Evolutionary conservation across 1,140 invertebrate genomes (phyloP).

Genomic region (Apocrypta bakeri): DNA sequence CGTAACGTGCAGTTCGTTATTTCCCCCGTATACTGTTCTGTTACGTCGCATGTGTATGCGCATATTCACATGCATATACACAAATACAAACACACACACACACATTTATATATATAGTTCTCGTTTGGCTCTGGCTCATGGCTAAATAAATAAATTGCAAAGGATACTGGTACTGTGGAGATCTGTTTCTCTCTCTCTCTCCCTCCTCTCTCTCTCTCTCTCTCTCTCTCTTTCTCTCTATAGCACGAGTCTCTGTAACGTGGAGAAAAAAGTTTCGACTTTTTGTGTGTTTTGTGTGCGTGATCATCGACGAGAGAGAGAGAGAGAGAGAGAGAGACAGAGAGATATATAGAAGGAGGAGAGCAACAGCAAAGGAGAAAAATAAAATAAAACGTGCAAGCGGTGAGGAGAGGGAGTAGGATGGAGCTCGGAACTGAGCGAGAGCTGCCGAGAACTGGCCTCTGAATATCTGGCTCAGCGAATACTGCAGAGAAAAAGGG

Average conservation of each 20-base stretch:
- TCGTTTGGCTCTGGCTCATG: background rate
- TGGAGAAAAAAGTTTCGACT: background rate
- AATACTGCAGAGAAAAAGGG: background rate
- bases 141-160: background rate
- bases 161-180: no score
- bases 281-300: background rate
- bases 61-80: no score
- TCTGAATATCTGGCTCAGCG: background rate
- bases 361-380: slow-evolving; percentile 32
- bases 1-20: background rate
- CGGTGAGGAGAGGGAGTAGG: background rate
- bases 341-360: slow-evolving; percentile 16
- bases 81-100: no score
- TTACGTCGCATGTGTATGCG: no score
- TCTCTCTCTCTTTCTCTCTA: no score
- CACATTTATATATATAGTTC: no score
- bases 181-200: no score
- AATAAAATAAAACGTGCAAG: slow-evolving; percentile 52
- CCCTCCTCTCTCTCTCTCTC: background rate
- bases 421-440: slow-evolving; percentile 31
- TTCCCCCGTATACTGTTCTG: background rate
- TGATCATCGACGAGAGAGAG: slow-evolving; percentile 51
- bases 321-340: slow-evolving; percentile 46
- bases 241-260: background rate
- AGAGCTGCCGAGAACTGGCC: slow-evolving; percentile 13